Evolutionary conservation across 2,113 vertebrate genomes (phyloP).

Genomic region (Aythya baeri): DNA sequence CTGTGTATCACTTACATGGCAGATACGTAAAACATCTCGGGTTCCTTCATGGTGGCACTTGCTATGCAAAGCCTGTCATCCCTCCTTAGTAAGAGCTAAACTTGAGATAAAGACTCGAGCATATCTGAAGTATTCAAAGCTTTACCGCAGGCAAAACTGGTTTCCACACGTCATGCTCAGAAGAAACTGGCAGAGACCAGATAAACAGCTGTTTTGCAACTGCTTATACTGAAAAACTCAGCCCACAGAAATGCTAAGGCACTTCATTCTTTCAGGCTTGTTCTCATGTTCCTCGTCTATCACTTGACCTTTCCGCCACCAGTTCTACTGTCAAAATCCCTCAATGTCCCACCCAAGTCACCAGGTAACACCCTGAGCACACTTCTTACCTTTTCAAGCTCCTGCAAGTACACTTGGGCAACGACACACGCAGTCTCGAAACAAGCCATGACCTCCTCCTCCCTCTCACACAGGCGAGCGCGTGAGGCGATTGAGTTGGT

Average conservation of each 20-base stretch:
- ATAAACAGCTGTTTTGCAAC: neutral
- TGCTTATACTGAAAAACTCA: neutral
- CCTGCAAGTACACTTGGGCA: slow-evolving; percentile 91
- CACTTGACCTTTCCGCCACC: neutral
- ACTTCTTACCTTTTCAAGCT: slow-evolving; percentile 90
- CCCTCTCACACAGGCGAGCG: slow-evolving; percentile 87
- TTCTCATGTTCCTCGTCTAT: neutral
- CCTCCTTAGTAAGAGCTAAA: neutral
- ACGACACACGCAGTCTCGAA: slow-evolving; percentile 90
- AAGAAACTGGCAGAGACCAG: neutral
- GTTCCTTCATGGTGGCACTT: neutral
- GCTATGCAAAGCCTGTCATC: neutral
- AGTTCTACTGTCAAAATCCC: neutral
- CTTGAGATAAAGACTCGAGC: neutral
- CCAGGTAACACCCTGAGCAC: neutral
- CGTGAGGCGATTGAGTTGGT: slow-evolving; percentile 87
- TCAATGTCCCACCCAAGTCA: neutral
- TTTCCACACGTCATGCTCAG: neutral
- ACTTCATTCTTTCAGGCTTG: neutral
- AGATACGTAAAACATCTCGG: neutral
- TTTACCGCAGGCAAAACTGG: neutral
- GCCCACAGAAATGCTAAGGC: neutral
- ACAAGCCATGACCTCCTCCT: slow-evolving; percentile 91
- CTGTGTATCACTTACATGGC: neutral
- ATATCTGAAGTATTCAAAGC: neutral